A percentile compares a stretch with the other conserved stretches of the same genome.
phyloP scores from a whole-genome alignment of 2,888 invertebrate genomes.

The Orthosia cruda region DNA sequence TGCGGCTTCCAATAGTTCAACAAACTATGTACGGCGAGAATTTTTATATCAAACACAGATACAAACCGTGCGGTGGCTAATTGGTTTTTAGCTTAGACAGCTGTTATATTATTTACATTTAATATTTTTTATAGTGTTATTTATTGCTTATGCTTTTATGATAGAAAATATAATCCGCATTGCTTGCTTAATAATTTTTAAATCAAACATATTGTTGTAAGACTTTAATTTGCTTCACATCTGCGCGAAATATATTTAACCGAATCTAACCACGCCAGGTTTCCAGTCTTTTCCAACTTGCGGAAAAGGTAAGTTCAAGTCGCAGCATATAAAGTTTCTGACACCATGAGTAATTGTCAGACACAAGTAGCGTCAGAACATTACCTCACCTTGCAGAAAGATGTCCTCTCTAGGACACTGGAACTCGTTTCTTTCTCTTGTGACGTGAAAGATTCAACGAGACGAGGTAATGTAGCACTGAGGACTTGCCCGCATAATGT shows the following conservation, averaged over 20 bases:
- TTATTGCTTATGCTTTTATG: neutral
- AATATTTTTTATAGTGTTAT: neutral
- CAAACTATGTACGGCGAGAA: slow-evolving; percentile 35
- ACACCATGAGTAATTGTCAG: slow-evolving; percentile 47
- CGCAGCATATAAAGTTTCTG: slow-evolving; percentile 40
- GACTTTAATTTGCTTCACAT: neutral
- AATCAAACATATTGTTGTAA: neutral
- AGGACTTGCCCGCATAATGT: slow-evolving; percentile 32
- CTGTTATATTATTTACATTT: slow-evolving; percentile 4
- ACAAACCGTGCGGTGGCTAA: slow-evolving; percentile 28
- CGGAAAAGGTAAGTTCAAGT: slow-evolving; percentile 28
- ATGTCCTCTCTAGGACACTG: slow-evolving; percentile 56
- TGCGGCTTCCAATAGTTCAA: slow-evolving; percentile 6
- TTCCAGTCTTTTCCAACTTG: slow-evolving; percentile 9
- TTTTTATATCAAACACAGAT: slow-evolving; percentile 49
- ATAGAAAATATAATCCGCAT: neutral
- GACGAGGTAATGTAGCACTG: slow-evolving; percentile 44
- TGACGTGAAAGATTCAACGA: slow-evolving; percentile 50
- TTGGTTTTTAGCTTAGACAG: slow-evolving; percentile 2
- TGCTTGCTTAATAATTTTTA: neutral
- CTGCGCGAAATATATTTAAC: neutral
- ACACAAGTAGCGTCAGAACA: slow-evolving; percentile 41
- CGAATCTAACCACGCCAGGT: neutral
- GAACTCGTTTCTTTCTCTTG: slow-evolving; percentile 50
- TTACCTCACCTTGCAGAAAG: slow-evolving; percentile 46